Evolutionary conservation across 2,113 vertebrate species (phyloP).

Genomic region (Tragelaphus imberbis): DNA sequence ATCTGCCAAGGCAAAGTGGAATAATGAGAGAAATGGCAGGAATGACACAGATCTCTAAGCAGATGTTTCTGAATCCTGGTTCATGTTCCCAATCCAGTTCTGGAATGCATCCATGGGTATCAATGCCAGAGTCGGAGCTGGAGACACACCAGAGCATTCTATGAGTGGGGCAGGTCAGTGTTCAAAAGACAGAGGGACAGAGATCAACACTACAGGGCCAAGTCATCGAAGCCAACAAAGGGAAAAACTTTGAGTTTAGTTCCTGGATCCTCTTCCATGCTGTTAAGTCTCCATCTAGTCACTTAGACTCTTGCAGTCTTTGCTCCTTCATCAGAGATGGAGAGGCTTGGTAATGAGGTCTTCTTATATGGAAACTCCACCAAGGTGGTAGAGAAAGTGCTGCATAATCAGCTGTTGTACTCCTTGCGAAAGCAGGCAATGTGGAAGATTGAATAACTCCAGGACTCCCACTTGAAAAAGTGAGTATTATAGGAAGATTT

Average conservation of each 20-base stretch:
- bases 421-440: neutral
- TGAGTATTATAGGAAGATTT: slow-evolving; percentile 46
- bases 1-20: slow-evolving; percentile 69
- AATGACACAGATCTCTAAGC: slow-evolving; percentile 41
- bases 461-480: slow-evolving; percentile 51
- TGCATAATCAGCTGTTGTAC: neutral
- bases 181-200: neutral
- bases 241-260: neutral
- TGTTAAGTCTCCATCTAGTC: neutral
- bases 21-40: neutral
- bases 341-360: neutral
- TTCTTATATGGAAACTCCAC: neutral
- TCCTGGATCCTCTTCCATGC: neutral
- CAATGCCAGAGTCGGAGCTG: neutral
- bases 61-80: slow-evolving; percentile 60
- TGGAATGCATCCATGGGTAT: neutral
- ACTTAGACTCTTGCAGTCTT: neutral
- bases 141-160: neutral
- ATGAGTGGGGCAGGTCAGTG: neutral
- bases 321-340: neutral
- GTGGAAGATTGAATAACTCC: neutral
- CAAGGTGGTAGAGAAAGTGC: neutral
- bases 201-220: neutral
- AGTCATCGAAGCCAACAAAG: neutral
- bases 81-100: neutral